A percentile compares a stretch with the other conserved stretches of the same genome.
Conservation (phyloP, 2,888 invertebrate genomes). For the Amiota minor region DNA sequence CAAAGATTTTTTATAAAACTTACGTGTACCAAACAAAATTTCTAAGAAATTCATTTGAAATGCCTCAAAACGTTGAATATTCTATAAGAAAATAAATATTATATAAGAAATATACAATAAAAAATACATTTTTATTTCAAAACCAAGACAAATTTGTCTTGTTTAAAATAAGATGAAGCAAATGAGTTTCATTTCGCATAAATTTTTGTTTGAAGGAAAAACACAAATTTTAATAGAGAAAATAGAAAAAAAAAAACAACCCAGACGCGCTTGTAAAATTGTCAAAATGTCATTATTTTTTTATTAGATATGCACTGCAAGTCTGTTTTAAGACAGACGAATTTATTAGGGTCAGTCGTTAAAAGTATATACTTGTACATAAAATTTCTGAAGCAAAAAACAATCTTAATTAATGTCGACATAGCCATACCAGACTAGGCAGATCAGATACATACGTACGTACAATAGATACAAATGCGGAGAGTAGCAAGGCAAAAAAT, state of each 20-base stretch:
- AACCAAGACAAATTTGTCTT: background rate
- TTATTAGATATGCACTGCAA: slow-evolving; percentile 12
- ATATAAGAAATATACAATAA: background rate
- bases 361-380: slow-evolving; percentile 50
- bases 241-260: too few relatives aligned
- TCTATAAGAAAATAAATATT: background rate
- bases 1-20: background rate
- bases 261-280: slow-evolving; percentile 6
- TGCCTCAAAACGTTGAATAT: background rate
- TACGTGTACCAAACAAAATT: background rate
- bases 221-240: too few relatives aligned
- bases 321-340: background rate
- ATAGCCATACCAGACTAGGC: too few relatives aligned
- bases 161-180: background rate
- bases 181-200: too few relatives aligned
- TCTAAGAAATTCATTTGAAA: background rate
- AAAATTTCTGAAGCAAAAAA: slow-evolving; percentile 17
- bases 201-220: too few relatives aligned
- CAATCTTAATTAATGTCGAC: slow-evolving; percentile 30
- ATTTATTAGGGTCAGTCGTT: slow-evolving; percentile 50
- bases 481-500: background rate
- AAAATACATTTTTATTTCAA: background rate
- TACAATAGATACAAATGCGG: background rate
- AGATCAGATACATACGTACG: background rate
- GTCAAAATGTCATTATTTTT: slow-evolving; percentile 10